phyloP scores from a whole-genome alignment of 2,888 invertebrate genomes.

The Agrotis segetum region DNA sequence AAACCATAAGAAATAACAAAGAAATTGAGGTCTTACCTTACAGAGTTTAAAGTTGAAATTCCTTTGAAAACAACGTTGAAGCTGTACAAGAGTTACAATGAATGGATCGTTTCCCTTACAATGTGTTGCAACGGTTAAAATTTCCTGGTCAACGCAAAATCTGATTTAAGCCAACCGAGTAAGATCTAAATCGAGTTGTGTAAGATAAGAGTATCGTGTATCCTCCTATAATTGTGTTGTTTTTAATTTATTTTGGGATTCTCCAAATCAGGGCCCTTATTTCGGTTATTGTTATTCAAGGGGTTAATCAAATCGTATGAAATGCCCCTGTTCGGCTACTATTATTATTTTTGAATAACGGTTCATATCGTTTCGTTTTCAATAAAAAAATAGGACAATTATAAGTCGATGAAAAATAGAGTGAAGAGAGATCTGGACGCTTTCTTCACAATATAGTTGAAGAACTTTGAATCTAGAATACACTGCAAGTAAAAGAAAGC shows the following conservation, averaged over 20 bases:
- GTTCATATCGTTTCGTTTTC: not conserved
- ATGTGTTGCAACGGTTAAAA: constrained; percentile 87
- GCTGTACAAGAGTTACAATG: constrained; percentile 86
- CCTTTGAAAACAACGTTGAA: constrained; percentile 58
- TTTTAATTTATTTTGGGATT: constrained; percentile 84
- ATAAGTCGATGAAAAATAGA: not conserved
- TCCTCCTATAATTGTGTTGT: constrained; percentile 77
- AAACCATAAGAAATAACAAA: constrained; percentile 39
- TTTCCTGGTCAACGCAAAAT: constrained; percentile 71
- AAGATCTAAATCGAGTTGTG: constrained; percentile 66
- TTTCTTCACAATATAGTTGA: constrained; percentile 1
- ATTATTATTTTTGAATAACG: constrained; percentile 27
- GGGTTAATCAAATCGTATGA: constrained; percentile 64
- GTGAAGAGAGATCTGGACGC: too few relatives aligned
- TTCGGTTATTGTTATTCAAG: constrained; percentile 69
- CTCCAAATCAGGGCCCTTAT: constrained; percentile 75
- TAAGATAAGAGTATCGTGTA: constrained; percentile 65
- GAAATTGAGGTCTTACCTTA: constrained; percentile 55
- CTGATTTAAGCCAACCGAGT: constrained; percentile 67
- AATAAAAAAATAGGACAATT: constrained; percentile 9
- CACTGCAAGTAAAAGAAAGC: constrained; percentile 51
- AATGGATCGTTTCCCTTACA: constrained; percentile 90
- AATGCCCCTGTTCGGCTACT: constrained; percentile 27
- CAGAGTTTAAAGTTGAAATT: constrained; percentile 68
- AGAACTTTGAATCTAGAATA: constrained; percentile 32